phyloP scores from a whole-genome alignment of 1,140 invertebrate genomes.

The Brachionus angularis region DNA sequence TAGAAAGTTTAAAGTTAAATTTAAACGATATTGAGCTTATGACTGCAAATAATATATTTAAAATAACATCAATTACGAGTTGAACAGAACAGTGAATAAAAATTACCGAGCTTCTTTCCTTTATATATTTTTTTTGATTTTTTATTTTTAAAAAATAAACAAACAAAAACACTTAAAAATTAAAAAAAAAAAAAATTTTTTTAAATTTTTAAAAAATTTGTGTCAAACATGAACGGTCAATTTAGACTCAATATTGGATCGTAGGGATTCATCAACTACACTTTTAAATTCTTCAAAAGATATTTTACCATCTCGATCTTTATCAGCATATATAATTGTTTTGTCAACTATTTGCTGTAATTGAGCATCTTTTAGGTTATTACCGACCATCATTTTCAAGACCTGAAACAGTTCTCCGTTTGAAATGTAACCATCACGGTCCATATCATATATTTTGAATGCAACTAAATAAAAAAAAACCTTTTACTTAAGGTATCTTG shows the following conservation, averaged over 20 bases:
- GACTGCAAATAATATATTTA: constrained; percentile 37
- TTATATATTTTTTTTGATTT: too few species aligned
- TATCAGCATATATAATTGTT: constrained; percentile 59
- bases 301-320: constrained; percentile 57
- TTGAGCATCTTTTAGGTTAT: constrained; percentile 59
- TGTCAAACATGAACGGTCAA: constrained; percentile 43
- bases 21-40: constrained; percentile 35
- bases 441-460: constrained; percentile 99
- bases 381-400: constrained; percentile 90
- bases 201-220: too few species aligned
- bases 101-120: not conserved
- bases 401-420: constrained; percentile 97
- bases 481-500: too few species aligned
- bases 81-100: not conserved
- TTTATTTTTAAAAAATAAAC: not conserved
- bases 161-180: not conserved
- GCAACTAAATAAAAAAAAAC: constrained; percentile 65
- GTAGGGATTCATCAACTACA: constrained; percentile 36
- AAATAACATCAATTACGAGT: constrained; percentile 31
- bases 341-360: constrained; percentile 60
- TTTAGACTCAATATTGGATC: constrained; percentile 40
- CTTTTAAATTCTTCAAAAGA: constrained; percentile 44
- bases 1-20: constrained; percentile 27
- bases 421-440: constrained; percentile 97
- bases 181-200: not conserved